phyloP scores from a whole-genome alignment of 2,797 vertebrate genomes.

The Rhinichthys osculus region DNA sequence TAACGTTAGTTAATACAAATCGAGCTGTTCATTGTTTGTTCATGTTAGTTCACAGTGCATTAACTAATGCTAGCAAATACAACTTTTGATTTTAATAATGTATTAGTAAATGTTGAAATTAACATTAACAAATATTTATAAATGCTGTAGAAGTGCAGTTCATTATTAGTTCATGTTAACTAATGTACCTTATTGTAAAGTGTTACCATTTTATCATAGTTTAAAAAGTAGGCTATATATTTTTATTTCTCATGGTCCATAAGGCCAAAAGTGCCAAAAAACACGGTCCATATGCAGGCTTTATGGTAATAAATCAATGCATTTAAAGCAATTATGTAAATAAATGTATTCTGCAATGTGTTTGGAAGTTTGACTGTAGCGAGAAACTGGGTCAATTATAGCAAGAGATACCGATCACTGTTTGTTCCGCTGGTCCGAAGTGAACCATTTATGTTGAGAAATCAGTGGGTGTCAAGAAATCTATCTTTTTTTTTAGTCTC shows the following conservation, averaged over 20 bases:
- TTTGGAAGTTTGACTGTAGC: constrained; percentile 23
- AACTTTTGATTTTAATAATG: too few relatives aligned
- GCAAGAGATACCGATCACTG: constrained; percentile 21
- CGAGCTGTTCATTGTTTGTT: too few relatives aligned
- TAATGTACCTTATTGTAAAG: too few relatives aligned
- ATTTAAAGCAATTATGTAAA: constrained; percentile 2
- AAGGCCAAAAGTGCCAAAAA: constrained; percentile 1
- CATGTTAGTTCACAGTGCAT: too few relatives aligned
- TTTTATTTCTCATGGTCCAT: neutral
- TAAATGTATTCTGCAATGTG: neutral
- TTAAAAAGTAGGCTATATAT: neutral
- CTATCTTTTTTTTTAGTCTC: constrained; percentile 33
- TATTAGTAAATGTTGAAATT: too few relatives aligned
- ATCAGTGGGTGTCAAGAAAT: constrained; percentile 48
- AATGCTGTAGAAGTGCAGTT: too few relatives aligned
- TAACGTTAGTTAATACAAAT: too few relatives aligned
- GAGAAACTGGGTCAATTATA: constrained; percentile 35
- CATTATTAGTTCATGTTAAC: too few relatives aligned
- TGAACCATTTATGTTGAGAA: constrained; percentile 44
- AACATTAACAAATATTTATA: too few relatives aligned
- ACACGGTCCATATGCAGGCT: neutral
- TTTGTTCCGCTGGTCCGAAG: constrained; percentile 27
- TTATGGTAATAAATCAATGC: constrained; percentile 18
- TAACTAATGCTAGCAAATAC: too few relatives aligned
- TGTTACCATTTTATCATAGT: too few relatives aligned